Base-by-base conservation (phyloP, 1,140 invertebrate species). In the Caenorhabditis remanei region DNA sequence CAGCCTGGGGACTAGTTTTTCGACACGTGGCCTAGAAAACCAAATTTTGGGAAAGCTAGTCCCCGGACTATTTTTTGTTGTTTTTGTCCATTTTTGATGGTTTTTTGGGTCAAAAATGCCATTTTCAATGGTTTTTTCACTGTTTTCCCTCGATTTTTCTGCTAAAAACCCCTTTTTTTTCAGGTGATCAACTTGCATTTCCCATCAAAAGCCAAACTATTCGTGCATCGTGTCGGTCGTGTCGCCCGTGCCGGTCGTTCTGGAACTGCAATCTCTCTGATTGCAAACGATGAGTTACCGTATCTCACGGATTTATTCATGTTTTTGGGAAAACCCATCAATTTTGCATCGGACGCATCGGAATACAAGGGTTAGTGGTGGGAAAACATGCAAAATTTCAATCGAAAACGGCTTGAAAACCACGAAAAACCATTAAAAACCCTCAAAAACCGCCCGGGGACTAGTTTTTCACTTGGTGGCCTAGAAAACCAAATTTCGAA, bases 161-260 rank as follows among this genome's bases (percentile, higher is more conserved):
- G 32, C 43, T 11, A 46, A 75, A 56, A 24, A 55, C 21, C 21
- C 32, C 8, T 16, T 4, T 19, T n/a, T 53, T 83, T 87, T 21
- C 50, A 96, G 92, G 98, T 99, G 6, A 97, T 99, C 63, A 99
- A 99, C 93, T 97, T 95, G 90, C 96, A 99, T 94, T 99, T 99
- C 93, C 98, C 98, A 0, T 95, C 96, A 0, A 99, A 98, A 93
- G 95, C 96, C 0, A 99, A 99, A 94, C 94, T 99, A 13, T 99
- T 99, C 94, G 96, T 99, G 41, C 98, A 99, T 93, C 95, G 98
- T 95, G 98, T 99, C 85, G 98, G 97, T 90, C 95, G 98, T 90
- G 99, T 98, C 94, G 98, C 98, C 11, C 94, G 98, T 90, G 98
- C 98, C 84, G 87, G 87, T 50, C 65, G 84, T 11, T 79, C 87